Evolutionary conservation across 2,888 invertebrate genomes (phyloP), one percentile per base, ranked within the genome.

Genomic region (Sphaerophoria rueppellii): DNA sequence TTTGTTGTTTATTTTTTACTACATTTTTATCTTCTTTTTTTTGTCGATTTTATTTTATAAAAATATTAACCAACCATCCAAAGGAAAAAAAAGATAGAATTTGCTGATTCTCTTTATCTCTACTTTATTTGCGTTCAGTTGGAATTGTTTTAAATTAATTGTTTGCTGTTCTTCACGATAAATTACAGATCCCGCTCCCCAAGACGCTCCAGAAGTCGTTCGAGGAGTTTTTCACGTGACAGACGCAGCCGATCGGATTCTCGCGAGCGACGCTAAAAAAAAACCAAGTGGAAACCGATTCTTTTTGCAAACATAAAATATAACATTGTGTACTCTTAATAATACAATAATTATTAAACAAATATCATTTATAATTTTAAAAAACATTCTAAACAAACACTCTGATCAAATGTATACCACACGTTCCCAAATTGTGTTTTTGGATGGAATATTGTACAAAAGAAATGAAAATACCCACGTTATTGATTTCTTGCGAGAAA

Each of bases 211-310:
- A 89, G 92, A 81, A 90, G 93, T 85, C 91, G 93, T 86, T 93
- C 93, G 57, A 90, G 93, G 86, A 93, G 93, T 87, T 92, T 93
- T 87, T 93, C 93, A 87, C 91, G 93, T 82, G 93, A 93, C 89
- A 92, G 93, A 87, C 91, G 93, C 87, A 93, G 93, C 90, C 92
- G 94, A 87, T 93, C 93, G 69, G 93, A 93, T 88, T 94, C 93
- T 34, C 92, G 94, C 87, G 93, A 93, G 89, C 93, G 93, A 73
- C 93, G 93, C 89, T 94, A 92, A 89, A 63, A 2, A 55, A 48
- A 50, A 32, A 11, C 50, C 55, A 37, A 37, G 6, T 6, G 11
- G 54, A 48, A 54, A 4, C n/a, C 9, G 54, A 40, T 65, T 14
- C 46, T 24, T 24, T 24, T 24, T 24, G 24, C 24, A 24, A 24